Evolutionary conservation across 2,888 invertebrate genomes (phyloP).

Genomic region (Drosophila anomelani): DNA sequence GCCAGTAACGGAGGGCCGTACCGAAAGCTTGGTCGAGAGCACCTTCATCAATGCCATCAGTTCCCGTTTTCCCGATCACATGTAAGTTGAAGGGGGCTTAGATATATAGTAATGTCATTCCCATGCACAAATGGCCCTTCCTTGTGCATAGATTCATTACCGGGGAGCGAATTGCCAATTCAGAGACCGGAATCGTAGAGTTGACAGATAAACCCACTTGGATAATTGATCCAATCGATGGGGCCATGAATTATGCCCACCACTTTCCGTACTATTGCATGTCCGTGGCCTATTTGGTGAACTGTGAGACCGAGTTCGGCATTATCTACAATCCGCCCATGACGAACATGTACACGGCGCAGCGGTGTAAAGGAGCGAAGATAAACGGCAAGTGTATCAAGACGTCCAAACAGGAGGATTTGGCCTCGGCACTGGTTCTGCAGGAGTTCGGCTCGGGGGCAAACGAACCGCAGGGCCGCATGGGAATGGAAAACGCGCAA

Average conservation of each 20-base stretch:
- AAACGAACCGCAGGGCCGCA: conserved; percentile 64
- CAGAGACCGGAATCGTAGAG: conserved; percentile 29
- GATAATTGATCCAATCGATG: conserved; percentile 70
- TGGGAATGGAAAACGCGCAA: conserved; percentile 89
- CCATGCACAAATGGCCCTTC: neutral
- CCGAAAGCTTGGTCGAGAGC: conserved; percentile 54
- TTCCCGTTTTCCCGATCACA: conserved; percentile 53
- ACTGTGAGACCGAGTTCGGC: conserved; percentile 49
- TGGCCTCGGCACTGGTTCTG: conserved; percentile 53
- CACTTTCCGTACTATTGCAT: conserved; percentile 69
- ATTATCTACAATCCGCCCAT: conserved; percentile 61
- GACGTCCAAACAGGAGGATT: conserved; percentile 35
- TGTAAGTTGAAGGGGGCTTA: conserved; percentile 38
- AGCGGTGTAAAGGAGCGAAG: conserved; percentile 46
- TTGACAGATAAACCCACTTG: conserved; percentile 58
- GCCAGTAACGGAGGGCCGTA: conserved; percentile 4
- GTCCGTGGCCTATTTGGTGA: conserved; percentile 59
- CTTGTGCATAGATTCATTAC: conserved; percentile 51
- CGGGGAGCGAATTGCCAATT: conserved; percentile 35
- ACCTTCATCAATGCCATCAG: conserved; percentile 46
- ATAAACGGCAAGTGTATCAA: conserved; percentile 44
- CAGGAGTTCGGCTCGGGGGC: conserved; percentile 56
- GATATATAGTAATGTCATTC: neutral
- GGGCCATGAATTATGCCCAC: conserved; percentile 65
- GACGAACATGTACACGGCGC: conserved; percentile 55